phyloP scores from a whole-genome alignment of 92 coral and sea anemone species.

The Zoanthus solanderi region DNA sequence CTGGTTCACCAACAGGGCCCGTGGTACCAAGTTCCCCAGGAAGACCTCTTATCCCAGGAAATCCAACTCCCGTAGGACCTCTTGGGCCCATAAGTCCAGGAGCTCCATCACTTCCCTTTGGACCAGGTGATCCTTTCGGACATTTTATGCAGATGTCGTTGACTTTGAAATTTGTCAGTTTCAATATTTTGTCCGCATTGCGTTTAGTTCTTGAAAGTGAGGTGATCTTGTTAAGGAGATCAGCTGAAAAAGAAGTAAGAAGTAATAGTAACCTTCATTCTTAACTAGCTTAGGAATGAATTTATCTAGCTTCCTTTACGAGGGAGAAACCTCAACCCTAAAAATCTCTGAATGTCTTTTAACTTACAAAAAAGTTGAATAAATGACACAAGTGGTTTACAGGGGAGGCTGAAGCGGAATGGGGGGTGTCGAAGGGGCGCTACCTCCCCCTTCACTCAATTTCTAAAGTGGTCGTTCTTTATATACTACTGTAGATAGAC shows the following conservation, averaged over 20 bases:
- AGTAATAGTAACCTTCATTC: too few relatives aligned
- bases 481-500: too few relatives aligned
- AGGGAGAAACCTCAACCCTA: too few relatives aligned
- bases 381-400: too few relatives aligned
- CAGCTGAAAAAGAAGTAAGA: not conserved
- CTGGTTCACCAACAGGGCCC: not conserved
- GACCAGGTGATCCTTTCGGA: not conserved
- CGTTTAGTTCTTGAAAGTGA: constrained; percentile 25
- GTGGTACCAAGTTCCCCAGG: not conserved
- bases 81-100: not conserved
- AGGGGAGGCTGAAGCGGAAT: too few relatives aligned
- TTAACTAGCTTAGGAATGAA: too few relatives aligned
- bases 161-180: constrained; percentile 11
- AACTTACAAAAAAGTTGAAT: too few relatives aligned
- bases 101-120: not conserved
- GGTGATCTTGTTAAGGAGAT: constrained; percentile 9
- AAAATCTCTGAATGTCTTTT: too few relatives aligned
- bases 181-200: constrained; percentile 20
- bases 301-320: too few relatives aligned
- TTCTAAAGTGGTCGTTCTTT: too few relatives aligned
- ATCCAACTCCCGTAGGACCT: not conserved
- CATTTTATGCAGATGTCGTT: constrained; percentile 30
- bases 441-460: too few relatives aligned
- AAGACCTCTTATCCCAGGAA: not conserved
- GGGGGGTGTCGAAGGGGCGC: too few relatives aligned